These are phyloP conservation scores for Andrena camellia DNA, from an alignment of 2,888 invertebrate genomes.

Conservation along the genomic window DNA sequence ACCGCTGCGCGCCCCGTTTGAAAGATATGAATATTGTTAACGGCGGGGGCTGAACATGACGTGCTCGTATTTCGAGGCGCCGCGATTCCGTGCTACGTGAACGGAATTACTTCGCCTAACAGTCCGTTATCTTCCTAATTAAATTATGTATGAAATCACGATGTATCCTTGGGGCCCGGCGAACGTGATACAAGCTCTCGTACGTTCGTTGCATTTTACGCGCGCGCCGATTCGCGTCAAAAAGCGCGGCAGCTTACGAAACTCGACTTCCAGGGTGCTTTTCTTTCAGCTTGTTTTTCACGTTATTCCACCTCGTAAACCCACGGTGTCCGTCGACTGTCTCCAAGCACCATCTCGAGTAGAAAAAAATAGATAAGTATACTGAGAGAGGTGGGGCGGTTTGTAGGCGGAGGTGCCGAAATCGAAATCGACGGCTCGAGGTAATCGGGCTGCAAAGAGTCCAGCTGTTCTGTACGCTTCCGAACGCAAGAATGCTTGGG, in stretches of 20 bases:
- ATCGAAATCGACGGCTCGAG: background rate
- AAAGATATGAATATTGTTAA: conserved; percentile 57
- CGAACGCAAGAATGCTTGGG: no score
- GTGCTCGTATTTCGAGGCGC: conserved; percentile 31
- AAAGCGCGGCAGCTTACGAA: conserved; percentile 15
- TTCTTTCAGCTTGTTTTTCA: background rate
- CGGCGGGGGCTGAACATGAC: conserved; percentile 39
- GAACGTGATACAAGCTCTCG: background rate
- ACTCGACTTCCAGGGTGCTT: background rate
- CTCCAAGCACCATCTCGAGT: conserved; percentile 17
- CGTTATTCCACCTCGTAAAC: conserved; percentile 24
- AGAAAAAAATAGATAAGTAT: background rate
- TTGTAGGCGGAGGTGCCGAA: background rate
- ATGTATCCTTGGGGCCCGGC: background rate
- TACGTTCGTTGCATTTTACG: conserved; percentile 1
- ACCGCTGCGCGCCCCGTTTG: background rate
- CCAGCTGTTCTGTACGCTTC: no score
- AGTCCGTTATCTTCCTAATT: conserved; percentile 45
- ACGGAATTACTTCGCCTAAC: conserved; percentile 38
- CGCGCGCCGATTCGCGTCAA: conserved; percentile 4
- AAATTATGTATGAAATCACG: conserved; percentile 36
- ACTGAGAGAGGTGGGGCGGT: background rate
- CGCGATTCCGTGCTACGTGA: conserved; percentile 41
- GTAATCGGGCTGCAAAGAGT: background rate
- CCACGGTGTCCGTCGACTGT: conserved; percentile 16